Percentiles rank a stretch among this genome's conserved stretches.
Conservation (phyloP, 2,888 invertebrate species). For the Polylopha cassiicola region DNA sequence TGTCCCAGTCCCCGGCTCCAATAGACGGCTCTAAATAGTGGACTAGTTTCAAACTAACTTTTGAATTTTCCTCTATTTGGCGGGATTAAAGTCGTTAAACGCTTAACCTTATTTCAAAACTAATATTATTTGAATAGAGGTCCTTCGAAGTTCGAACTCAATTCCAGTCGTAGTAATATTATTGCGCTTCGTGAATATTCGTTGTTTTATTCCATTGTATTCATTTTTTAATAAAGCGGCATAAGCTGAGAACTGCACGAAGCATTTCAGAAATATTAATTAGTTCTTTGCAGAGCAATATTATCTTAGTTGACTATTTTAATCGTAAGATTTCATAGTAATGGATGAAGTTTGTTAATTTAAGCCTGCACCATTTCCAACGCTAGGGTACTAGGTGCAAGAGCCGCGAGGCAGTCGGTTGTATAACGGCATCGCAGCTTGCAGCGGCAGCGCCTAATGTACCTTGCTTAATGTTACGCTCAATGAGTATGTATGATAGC, state of each 20-base stretch:
- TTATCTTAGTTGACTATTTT: conserved; percentile 2
- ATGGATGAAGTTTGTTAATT: neutral
- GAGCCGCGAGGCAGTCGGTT: conserved; percentile 5
- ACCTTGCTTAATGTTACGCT: conserved; percentile 6
- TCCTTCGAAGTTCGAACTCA: neutral
- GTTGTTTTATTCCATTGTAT: too few relatives aligned
- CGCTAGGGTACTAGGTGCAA: neutral
- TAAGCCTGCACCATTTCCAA: neutral
- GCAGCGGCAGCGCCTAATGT: conserved; percentile 1
- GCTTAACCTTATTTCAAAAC: too few relatives aligned
- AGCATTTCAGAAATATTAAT: conserved; percentile 5
- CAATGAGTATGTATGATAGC: conserved; percentile 4
- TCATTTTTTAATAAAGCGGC: too few relatives aligned
- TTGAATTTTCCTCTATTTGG: too few relatives aligned
- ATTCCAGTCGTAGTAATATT: neutral
- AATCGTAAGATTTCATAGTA: conserved; percentile 1
- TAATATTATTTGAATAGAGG: too few relatives aligned
- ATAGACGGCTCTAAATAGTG: conserved; percentile 24
- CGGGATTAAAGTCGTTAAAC: too few relatives aligned
- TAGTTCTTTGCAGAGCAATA: neutral
- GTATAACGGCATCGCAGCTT: too few relatives aligned
- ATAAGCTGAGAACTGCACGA: neutral
- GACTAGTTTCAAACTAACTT: conserved; percentile 34
- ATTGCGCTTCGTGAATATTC: too few relatives aligned
- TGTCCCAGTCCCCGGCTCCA: conserved; percentile 24